Conservation (phyloP, 2,888 invertebrate genomes). For the Eupithecia exiguata region DNA sequence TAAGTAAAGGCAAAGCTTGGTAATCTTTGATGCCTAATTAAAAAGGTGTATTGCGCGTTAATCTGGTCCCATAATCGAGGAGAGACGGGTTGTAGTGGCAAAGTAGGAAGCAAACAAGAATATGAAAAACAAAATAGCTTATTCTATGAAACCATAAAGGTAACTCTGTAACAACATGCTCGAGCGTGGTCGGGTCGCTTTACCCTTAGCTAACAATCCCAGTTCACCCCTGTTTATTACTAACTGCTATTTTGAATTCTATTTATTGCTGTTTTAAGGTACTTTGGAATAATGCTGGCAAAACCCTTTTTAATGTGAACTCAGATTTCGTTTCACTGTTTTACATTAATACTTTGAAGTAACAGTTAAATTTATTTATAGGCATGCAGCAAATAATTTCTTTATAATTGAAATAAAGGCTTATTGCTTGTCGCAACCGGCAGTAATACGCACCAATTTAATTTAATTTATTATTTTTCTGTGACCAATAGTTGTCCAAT, state of each 20-base stretch:
- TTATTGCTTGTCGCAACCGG: not conserved
- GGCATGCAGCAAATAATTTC: not conserved
- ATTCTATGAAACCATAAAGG: not conserved
- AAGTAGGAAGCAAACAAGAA: not conserved
- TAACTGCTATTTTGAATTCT: slow-evolving; percentile 11
- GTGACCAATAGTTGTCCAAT: too few species aligned
- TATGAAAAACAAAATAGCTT: not conserved
- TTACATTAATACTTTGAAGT: slow-evolving; percentile 23
- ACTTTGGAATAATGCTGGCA: slow-evolving; percentile 19
- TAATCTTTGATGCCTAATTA: too few species aligned
- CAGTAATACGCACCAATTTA: too few species aligned
- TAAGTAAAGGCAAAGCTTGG: too few species aligned
- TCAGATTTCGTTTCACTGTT: slow-evolving; percentile 37
- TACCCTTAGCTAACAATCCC: not conserved
- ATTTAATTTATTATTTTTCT: too few species aligned
- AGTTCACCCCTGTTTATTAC: slow-evolving; percentile 5
- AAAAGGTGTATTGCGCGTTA: not conserved
- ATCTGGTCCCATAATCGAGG: not conserved
- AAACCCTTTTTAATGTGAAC: slow-evolving; percentile 35
- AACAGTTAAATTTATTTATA: not conserved
- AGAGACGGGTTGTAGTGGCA: not conserved
- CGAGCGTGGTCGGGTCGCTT: not conserved
- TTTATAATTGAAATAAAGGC: not conserved
- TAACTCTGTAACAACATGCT: not conserved
- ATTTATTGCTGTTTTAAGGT: slow-evolving; percentile 23